These are phyloP conservation scores for Tuberolachnus salignus DNA, from an alignment of 2,888 invertebrate species.

Conservation along the genomic window DNA sequence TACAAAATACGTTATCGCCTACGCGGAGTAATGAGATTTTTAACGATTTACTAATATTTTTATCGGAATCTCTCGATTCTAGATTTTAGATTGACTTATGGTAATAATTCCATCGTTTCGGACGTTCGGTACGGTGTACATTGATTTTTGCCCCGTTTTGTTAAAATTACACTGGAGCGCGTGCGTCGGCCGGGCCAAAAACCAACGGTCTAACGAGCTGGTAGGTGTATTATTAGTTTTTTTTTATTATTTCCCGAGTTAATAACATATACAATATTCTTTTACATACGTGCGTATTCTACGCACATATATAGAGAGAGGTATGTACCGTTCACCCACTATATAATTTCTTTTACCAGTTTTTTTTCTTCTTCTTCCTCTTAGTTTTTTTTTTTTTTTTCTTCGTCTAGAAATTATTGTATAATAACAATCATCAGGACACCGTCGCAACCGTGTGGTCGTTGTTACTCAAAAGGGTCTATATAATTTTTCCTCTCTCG, in stretches of 20 bases:
- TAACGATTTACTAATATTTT: too few relatives aligned
- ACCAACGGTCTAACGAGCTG: constrained; percentile 10
- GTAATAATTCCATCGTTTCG: too few relatives aligned
- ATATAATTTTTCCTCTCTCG: constrained; percentile 14
- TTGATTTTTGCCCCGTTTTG: too few relatives aligned
- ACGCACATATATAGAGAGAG: background rate
- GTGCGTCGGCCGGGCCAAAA: background rate
- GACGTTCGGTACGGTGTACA: too few relatives aligned
- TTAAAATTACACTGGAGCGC: background rate
- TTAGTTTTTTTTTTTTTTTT: constrained; percentile 6
- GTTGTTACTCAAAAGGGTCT: constrained; percentile 14
- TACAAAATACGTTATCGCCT: too few relatives aligned
- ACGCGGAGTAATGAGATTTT: too few relatives aligned
- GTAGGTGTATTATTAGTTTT: too few relatives aligned
- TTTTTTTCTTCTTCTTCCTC: background rate
- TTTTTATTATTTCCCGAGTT: background rate
- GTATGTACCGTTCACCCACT: background rate
- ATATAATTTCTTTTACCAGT: constrained; percentile 7
- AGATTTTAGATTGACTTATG: too few relatives aligned
- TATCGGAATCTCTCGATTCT: too few relatives aligned
- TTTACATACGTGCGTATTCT: too few relatives aligned
- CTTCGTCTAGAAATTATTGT: background rate
- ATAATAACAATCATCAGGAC: constrained; percentile 46
- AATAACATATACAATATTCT: constrained; percentile 25
- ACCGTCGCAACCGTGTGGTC: background rate